Evolutionary conservation across 1,140 invertebrate species (phyloP).

Genomic region (Drosophila novamexicana): DNA sequence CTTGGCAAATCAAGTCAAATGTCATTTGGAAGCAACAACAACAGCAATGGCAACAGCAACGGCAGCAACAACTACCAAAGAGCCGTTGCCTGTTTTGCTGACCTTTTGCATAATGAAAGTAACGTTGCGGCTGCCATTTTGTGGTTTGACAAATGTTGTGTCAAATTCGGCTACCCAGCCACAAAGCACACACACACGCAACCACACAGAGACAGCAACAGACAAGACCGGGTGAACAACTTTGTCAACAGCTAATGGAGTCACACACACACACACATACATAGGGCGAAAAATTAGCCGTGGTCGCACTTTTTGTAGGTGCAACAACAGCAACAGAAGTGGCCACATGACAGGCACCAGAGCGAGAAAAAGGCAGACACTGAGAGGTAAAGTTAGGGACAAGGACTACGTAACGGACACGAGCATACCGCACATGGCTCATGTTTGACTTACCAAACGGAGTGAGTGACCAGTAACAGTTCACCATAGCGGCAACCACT

Average conservation of each 20-base stretch:
- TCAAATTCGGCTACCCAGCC: slow-evolving; percentile 79
- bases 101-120: slow-evolving; percentile 81
- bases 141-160: slow-evolving; percentile 82
- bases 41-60: not conserved
- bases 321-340: slow-evolving; percentile 45
- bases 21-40: slow-evolving; percentile 48
- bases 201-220: slow-evolving; percentile 20
- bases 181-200: slow-evolving; percentile 48
- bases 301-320: slow-evolving; percentile 55
- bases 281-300: slow-evolving; percentile 68
- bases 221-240: slow-evolving; percentile 59
- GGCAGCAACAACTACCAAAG: not conserved
- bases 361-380: slow-evolving; percentile 3
- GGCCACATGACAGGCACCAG: slow-evolving; percentile 43
- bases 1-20: slow-evolving; percentile 58
- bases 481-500: slow-evolving; percentile 75
- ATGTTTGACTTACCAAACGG: slow-evolving; percentile 71
- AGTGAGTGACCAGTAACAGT: slow-evolving; percentile 52
- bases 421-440: slow-evolving; percentile 46
- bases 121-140: slow-evolving; percentile 78
- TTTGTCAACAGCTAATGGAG: slow-evolving; percentile 83
- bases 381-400: not conserved
- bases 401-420: slow-evolving; percentile 37
- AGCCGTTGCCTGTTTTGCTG: slow-evolving; percentile 48
- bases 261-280: slow-evolving; percentile 46